Evolutionary conservation across 2,888 invertebrate species (phyloP).

Genomic region (Phyllotreta striolata): DNA sequence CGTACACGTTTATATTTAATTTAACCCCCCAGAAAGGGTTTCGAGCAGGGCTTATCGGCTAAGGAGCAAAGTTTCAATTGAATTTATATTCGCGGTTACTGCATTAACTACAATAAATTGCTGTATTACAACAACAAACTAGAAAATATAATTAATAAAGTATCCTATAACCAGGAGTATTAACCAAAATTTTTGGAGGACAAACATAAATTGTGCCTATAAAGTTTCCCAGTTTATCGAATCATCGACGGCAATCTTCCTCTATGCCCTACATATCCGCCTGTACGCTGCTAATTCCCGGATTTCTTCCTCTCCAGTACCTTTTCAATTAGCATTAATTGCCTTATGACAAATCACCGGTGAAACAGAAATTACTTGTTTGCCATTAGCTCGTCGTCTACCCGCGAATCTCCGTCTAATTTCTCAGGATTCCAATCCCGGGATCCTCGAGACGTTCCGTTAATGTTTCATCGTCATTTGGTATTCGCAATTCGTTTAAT

Average conservation of each 20-base stretch:
- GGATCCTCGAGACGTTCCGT: neutral
- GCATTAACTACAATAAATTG: too few species aligned
- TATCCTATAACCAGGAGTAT: neutral
- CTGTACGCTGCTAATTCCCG: neutral
- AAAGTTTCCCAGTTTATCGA: slow-evolving; percentile 14
- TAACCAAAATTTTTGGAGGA: neutral
- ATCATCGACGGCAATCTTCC: slow-evolving; percentile 9
- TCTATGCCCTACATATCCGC: too few species aligned
- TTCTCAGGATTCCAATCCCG: slow-evolving; percentile 1
- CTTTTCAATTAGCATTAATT: slow-evolving; percentile 29
- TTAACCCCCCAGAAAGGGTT: too few species aligned
- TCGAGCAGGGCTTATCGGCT: too few species aligned
- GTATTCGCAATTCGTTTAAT: too few species aligned
- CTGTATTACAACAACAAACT: too few species aligned
- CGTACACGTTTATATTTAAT: too few species aligned
- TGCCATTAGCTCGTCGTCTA: slow-evolving; percentile 1
- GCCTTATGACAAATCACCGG: slow-evolving; percentile 27
- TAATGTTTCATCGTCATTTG: neutral
- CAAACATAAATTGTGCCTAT: slow-evolving; percentile 7
- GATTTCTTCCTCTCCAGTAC: slow-evolving; percentile 21
- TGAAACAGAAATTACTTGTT: slow-evolving; percentile 21
- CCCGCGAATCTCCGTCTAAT: neutral
- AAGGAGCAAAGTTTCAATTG: too few species aligned
- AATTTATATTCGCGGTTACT: too few species aligned
- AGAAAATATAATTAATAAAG: too few species aligned